Evolutionary conservation across 92 coral and sea anemone species (phyloP), one percentile per base, ranked within the genome.

Genomic region (Phenganax stokvisi): DNA sequence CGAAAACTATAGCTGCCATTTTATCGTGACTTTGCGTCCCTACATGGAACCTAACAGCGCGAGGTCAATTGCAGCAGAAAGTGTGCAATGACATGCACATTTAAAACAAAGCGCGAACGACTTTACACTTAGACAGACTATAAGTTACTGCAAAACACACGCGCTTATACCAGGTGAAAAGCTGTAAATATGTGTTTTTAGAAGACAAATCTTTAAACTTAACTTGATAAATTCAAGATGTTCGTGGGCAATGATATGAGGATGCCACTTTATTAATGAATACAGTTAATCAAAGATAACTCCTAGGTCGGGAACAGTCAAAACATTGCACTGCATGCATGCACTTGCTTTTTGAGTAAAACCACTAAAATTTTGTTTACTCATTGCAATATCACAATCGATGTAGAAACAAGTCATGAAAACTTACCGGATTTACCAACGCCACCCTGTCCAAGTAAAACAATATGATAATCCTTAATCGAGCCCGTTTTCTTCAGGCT

Each of bases 371-470:
- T 31, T 16, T 12, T 77, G 83, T 79, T 79, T 79, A 63, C 74
- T 61, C 31, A 63, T 51, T 6, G 15, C 60, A 12, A 12, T 73
- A 73, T 73, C 29, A 53, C 59, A 52, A 73, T 56, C 58, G 37
- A 30, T 54, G 58, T 51, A 52, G 77, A 47, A 47, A 76, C 25
- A 76, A 76, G 17, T 12, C 57, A 51, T 15, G 53, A 28, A 6
- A 3, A 84, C 97, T 62, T 52, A 89, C 97, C 97, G 51, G 97
- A 91, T 80, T 91, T 91, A 25, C 97, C 97, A 84, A 91, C 97
- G 11, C 91, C 97, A 44, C 92, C 91, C 76, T 91, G 97, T 13
- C 97, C 97, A 0, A 91, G 91, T 69, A 91, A 84, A 52, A 89
- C 97, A 12, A 91, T 81, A 65, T 89, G 85, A 58, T 87, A 91